Percentiles rank a stretch among this genome's conserved stretches.
Conservation (phyloP, 2,113 vertebrate species). For the Istiophorus platypterus region DNA sequence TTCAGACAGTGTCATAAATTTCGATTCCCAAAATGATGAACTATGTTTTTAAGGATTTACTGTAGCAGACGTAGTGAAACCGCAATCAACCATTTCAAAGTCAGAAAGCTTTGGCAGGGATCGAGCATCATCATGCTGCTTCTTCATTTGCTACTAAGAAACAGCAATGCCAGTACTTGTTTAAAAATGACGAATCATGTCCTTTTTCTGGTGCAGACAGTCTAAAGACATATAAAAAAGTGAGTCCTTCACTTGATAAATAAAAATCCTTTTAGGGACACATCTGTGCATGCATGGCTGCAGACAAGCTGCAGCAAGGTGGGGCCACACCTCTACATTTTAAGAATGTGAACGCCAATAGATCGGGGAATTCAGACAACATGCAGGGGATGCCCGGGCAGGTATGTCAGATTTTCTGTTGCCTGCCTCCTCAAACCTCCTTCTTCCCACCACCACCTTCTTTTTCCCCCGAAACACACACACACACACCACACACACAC, state of each 20-base stretch:
- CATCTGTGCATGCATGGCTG: slow-evolving; percentile 52
- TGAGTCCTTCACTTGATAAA: slow-evolving; percentile 8
- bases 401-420: slow-evolving; percentile 76
- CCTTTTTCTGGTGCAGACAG: too few relatives aligned
- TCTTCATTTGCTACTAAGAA: too few relatives aligned
- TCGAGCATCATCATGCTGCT: too few relatives aligned
- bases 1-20: neutral
- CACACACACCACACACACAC: slow-evolving; percentile 2
- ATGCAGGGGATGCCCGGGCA: slow-evolving; percentile 79
- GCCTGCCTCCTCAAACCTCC: slow-evolving; percentile 46
- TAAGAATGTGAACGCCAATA: slow-evolving; percentile 64
- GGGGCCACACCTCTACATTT: slow-evolving; percentile 69
- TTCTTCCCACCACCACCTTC: neutral
- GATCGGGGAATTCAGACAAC: slow-evolving; percentile 74
- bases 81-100: neutral
- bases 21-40: neutral
- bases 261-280: slow-evolving; percentile 36
- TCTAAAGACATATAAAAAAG: too few relatives aligned
- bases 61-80: neutral
- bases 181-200: too few relatives aligned
- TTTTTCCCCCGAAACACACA: slow-evolving; percentile 30
- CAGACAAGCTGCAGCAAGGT: slow-evolving; percentile 71
- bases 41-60: too few relatives aligned
- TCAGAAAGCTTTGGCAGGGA: too few relatives aligned
- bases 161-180: too few relatives aligned